Evolutionary conservation across 2,113 vertebrate species (phyloP).

Genomic region (Solea solea): DNA sequence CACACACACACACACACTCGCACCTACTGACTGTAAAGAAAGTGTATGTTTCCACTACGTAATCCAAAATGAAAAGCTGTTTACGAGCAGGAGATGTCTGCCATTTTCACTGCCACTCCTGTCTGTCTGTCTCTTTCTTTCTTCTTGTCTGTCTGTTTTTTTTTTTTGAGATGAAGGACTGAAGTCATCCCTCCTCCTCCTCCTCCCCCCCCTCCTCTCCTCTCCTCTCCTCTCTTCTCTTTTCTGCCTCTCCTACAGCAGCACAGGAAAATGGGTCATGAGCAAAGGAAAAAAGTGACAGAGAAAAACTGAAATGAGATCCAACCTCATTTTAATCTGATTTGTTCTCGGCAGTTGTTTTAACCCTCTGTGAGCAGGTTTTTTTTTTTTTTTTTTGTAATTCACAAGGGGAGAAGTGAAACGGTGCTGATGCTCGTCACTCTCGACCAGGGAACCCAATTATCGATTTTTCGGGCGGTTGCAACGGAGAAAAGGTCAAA

Average conservation of each 20-base stretch:
- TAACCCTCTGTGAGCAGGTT: slow-evolving; percentile 62
- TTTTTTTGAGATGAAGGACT: slow-evolving; percentile 54
- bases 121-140: not conserved
- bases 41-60: slow-evolving; percentile 34
- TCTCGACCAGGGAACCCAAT: slow-evolving; percentile 1
- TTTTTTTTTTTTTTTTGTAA: slow-evolving; percentile 1
- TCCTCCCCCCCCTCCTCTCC: slow-evolving; percentile 30
- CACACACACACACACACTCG: too few relatives aligned
- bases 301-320: slow-evolving; percentile 72
- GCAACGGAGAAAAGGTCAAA: not conserved
- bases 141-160: slow-evolving; percentile 19
- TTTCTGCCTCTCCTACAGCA: slow-evolving; percentile 51
- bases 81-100: slow-evolving; percentile 42
- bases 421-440: slow-evolving; percentile 20
- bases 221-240: slow-evolving; percentile 32
- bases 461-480: not conserved
- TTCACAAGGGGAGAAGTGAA: slow-evolving; percentile 15
- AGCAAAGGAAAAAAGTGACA: slow-evolving; percentile 68
- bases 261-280: slow-evolving; percentile 74
- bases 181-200: slow-evolving; percentile 50
- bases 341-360: slow-evolving; percentile 71
- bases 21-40: not conserved
- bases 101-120: slow-evolving; percentile 25
- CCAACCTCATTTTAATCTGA: slow-evolving; percentile 74
- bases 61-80: slow-evolving; percentile 50